Base-by-base conservation (phyloP, 2,888 invertebrate species). In the Mythimna pallens region DNA sequence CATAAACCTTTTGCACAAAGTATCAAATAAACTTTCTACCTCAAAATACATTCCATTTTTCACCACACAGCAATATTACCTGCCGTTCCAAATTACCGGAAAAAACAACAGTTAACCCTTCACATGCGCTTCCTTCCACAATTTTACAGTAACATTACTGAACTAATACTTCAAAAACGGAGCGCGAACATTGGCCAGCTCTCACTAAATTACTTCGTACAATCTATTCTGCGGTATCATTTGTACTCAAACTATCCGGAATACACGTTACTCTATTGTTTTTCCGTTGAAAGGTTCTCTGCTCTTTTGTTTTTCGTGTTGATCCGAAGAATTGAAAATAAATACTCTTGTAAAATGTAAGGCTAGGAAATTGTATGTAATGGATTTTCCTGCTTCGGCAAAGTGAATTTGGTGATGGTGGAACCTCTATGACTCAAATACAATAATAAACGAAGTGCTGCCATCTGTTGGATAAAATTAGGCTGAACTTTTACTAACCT, bases 201-300 rank as follows among this genome's bases (percentile, higher is more conserved):
- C 66, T 58, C 61, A 71, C 78, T 84, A 84, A 83, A 86, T 84
- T 83, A 83, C 84, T 75, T 62, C 66, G 78, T 78, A 80, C 75
- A 74, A 81, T 81, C 80, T 79, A 80, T 71, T 77, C 58, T 61
- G 81, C 30, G 74, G 78, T 65, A 80, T 79, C 71, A 77, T 78
- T 80, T 79, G 76, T 79, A 77, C 65, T 64, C 58, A 30, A 61
- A 71, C 68, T 80, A 78, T 75, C 70, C 69, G 43, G 47, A 62
- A 73, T 67, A 65, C 57, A 68, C 68, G 34, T 25, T 62, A 8
- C 14, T 47, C 67, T 65, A 64, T 84, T 83, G 76, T 74, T 80
- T 80, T 78, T 73, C 57, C 52, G 43, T 58, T 61, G 58, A 73
- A 70, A 72, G 52, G 68, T 62, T 63, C 40, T 73, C 55, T 65